phyloP scores from a whole-genome alignment of 2,888 invertebrate genomes.

The Dione vanillae region DNA sequence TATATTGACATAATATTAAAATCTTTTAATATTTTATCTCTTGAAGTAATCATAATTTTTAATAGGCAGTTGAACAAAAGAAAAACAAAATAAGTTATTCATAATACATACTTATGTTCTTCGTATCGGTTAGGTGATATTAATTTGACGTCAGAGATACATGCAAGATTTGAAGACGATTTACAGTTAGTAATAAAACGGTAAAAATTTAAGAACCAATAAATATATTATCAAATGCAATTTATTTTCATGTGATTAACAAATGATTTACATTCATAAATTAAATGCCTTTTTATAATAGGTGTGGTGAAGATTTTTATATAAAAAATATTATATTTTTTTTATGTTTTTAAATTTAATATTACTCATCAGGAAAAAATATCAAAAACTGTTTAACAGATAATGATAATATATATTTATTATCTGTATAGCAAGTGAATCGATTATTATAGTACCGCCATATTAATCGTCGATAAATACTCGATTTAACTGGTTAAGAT shows the following conservation, averaged over 20 bases:
- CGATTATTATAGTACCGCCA: background rate
- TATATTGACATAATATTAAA: too few relatives aligned
- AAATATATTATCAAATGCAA: conserved; percentile 12
- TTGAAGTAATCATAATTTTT: too few relatives aligned
- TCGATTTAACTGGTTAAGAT: background rate
- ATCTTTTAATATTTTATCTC: too few relatives aligned
- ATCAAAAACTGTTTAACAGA: background rate
- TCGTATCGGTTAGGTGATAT: background rate
- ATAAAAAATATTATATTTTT: too few relatives aligned
- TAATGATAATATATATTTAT: background rate
- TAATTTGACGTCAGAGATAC: background rate
- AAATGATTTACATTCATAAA: background rate
- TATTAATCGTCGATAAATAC: conserved; percentile 7
- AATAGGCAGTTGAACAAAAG: too few relatives aligned
- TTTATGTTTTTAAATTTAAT: too few relatives aligned
- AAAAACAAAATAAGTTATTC: too few relatives aligned
- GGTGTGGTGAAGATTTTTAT: background rate
- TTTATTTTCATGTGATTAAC: background rate
- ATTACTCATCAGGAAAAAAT: background rate
- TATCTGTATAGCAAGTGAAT: background rate
- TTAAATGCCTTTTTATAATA: too few relatives aligned
- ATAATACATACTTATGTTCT: too few relatives aligned
- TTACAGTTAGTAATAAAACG: conserved; percentile 2
- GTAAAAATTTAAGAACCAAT: background rate
- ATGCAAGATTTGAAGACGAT: background rate